Conservation (phyloP, 2,888 invertebrate species). For the Rhynchonema sp. region DNA sequence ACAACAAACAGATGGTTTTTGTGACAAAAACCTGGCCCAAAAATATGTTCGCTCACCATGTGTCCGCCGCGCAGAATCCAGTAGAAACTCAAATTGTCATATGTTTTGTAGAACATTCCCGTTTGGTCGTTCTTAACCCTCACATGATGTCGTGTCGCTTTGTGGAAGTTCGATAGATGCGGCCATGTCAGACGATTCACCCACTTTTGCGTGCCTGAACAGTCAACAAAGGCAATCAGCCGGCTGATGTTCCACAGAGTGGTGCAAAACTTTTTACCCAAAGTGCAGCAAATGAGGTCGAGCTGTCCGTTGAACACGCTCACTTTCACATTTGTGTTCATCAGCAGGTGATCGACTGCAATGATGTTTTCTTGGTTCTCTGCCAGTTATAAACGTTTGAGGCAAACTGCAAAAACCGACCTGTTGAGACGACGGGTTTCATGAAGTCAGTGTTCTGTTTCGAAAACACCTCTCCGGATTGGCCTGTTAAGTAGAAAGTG, state of each 20-base stretch:
- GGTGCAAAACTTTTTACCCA: too few relatives aligned
- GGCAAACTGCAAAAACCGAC: too few relatives aligned
- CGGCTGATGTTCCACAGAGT: neutral
- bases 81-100: constrained; percentile 50
- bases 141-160: constrained; percentile 34
- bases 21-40: too few relatives aligned
- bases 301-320: constrained; percentile 57
- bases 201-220: constrained; percentile 51
- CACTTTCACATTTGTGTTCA: constrained; percentile 46
- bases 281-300: constrained; percentile 61
- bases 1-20: too few relatives aligned
- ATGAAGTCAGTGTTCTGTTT: constrained; percentile 49
- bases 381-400: too few relatives aligned
- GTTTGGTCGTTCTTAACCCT: constrained; percentile 32
- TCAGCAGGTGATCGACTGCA: constrained; percentile 48
- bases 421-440: constrained; percentile 52
- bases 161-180: neutral
- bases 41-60: constrained; percentile 32
- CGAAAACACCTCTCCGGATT: constrained; percentile 42
- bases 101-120: constrained; percentile 20
- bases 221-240: neutral
- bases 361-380: too few relatives aligned
- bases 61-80: constrained; percentile 61
- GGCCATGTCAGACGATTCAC: constrained; percentile 49
- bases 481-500: constrained; percentile 19